Evolutionary conservation across 2,797 vertebrate genomes (phyloP).

Genomic region (Scolopax bukidnonensis): DNA sequence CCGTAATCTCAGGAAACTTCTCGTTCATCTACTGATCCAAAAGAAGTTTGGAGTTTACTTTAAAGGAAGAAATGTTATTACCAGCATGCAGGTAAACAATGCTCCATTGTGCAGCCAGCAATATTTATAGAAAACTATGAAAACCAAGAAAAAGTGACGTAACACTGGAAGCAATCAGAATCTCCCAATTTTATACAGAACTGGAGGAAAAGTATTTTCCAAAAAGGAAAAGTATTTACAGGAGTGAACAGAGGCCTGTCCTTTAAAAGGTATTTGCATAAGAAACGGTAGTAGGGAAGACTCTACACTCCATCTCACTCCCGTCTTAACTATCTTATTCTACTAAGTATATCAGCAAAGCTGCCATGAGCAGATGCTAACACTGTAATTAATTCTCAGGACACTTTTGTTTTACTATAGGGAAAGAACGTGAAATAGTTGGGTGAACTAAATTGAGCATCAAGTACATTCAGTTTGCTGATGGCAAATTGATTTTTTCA

Average conservation of each 20-base stretch:
- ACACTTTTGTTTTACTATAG: slow-evolving; percentile 58
- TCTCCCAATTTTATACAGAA: background rate
- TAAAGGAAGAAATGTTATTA: background rate
- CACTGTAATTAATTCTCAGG: slow-evolving; percentile 67
- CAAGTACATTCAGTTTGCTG: slow-evolving; percentile 53
- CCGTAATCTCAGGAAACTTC: background rate
- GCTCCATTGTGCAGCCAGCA: background rate
- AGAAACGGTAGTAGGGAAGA: background rate
- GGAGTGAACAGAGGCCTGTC: background rate
- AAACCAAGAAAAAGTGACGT: background rate
- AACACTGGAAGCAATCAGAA: background rate
- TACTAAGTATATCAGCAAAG: slow-evolving; percentile 5
- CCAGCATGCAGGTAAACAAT: background rate
- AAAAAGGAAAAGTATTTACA: background rate
- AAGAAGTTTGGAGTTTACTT: background rate
- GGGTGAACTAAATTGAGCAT: slow-evolving; percentile 58
- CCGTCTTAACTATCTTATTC: background rate
- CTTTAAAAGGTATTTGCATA: slow-evolving; percentile 7
- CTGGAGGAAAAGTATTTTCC: background rate
- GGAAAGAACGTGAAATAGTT: slow-evolving; percentile 54
- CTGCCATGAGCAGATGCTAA: slow-evolving; percentile 60
- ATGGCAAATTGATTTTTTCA: slow-evolving; percentile 68
- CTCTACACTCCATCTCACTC: background rate
- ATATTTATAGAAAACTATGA: background rate
- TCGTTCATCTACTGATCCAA: background rate